Evolutionary conservation across 2,113 vertebrate genomes (phyloP).

Genomic region (Syrmaticus mikado): DNA sequence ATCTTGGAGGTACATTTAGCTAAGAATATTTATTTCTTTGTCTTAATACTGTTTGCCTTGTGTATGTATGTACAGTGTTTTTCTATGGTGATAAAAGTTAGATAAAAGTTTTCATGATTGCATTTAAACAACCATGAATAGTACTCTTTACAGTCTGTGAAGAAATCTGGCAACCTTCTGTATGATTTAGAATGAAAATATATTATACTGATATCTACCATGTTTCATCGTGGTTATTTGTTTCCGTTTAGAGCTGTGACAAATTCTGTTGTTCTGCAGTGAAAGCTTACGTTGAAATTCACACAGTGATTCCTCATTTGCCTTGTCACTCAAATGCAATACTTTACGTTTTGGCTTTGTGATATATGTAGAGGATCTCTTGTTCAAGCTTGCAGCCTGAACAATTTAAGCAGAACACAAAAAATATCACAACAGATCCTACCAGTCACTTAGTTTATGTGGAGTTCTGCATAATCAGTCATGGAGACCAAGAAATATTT

Average conservation of each 20-base stretch:
- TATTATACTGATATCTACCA: not conserved
- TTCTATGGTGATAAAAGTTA: not conserved
- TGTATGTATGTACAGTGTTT: not conserved
- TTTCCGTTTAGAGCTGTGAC: not conserved
- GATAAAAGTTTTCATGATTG: not conserved
- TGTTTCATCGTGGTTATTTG: not conserved
- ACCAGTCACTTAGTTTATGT: not conserved
- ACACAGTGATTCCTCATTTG: not conserved
- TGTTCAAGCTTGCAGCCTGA: not conserved
- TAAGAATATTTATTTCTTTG: not conserved
- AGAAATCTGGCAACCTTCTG: not conserved
- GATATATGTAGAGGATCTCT: not conserved
- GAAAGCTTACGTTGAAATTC: not conserved
- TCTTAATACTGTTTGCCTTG: not conserved
- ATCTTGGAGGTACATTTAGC: not conserved
- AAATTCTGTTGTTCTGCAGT: not conserved
- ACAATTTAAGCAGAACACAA: not conserved
- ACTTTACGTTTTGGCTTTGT: not conserved
- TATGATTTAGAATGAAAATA: not conserved
- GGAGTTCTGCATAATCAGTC: not conserved
- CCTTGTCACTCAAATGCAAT: not conserved
- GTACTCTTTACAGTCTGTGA: not conserved
- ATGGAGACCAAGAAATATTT: not conserved
- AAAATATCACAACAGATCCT: not conserved
- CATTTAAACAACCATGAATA: not conserved